phyloP scores from a whole-genome alignment of 2,113 vertebrate genomes.

The Bufo gargarizans region DNA sequence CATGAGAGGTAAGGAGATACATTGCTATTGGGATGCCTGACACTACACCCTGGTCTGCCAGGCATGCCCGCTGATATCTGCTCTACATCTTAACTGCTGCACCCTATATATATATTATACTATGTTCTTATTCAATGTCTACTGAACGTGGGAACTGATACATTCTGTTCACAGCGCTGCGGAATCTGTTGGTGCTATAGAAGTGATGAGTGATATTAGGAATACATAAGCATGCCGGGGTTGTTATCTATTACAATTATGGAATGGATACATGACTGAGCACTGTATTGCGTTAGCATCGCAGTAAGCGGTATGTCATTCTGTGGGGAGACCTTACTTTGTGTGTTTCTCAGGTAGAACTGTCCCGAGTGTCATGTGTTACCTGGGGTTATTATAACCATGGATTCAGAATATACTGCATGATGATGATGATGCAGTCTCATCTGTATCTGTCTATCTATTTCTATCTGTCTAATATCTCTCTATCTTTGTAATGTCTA shows the following conservation, averaged over 20 bases:
- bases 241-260: background rate
- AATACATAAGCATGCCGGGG: background rate
- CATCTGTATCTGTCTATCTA: too few species aligned
- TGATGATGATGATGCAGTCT: too few species aligned
- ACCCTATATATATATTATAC: too few species aligned
- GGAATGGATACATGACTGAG: background rate
- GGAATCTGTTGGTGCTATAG: background rate
- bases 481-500: too few species aligned
- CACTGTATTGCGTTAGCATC: background rate
- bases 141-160: background rate
- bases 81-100: too few species aligned
- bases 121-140: background rate
- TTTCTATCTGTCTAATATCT: too few species aligned
- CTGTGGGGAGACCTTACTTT: background rate
- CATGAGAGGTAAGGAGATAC: conserved; percentile 72
- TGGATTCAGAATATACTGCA: too few species aligned
- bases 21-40: background rate
- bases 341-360: background rate
- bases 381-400: too few species aligned
- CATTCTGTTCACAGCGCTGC: background rate
- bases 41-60: background rate
- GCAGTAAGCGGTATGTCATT: background rate
- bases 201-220: background rate
- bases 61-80: background rate
- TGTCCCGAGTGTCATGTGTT: background rate